Evolutionary conservation across 2,113 vertebrate genomes (phyloP).

Genomic region (Excalfactoria chinensis): DNA sequence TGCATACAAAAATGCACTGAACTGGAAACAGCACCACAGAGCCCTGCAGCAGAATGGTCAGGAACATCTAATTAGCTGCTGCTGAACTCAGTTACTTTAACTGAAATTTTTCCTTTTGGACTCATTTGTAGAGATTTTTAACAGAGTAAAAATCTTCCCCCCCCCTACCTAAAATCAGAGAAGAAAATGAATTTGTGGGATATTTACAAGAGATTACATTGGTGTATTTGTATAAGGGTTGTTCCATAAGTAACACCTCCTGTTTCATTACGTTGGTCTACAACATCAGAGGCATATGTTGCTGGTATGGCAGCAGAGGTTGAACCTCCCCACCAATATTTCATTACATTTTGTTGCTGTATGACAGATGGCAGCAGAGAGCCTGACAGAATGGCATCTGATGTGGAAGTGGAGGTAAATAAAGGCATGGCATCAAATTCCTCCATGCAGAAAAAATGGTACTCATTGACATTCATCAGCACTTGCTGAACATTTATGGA

Average conservation of each 20-base stretch:
- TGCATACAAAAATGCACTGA: constrained; percentile 27
- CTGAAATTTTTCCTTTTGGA: neutral
- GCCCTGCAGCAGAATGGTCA: constrained; percentile 48
- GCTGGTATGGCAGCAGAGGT: neutral
- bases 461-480: neutral
- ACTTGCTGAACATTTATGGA: neutral
- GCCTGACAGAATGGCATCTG: neutral
- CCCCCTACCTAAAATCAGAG: neutral
- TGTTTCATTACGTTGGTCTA: neutral
- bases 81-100: neutral
- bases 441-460: neutral
- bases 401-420: neutral
- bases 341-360: neutral
- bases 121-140: neutral
- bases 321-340: neutral
- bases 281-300: neutral
- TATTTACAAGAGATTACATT: neutral
- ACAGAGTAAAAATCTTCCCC: neutral
- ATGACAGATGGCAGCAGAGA: neutral
- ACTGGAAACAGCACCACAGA: neutral
- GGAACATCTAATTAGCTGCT: constrained; percentile 53
- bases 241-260: neutral
- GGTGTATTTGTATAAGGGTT: neutral
- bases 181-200: neutral
- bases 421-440: neutral